Percentiles rank a stretch among this genome's conserved stretches.
phyloP scores from a whole-genome alignment of 2,888 invertebrate species.

The Zygaena filipendulae region DNA sequence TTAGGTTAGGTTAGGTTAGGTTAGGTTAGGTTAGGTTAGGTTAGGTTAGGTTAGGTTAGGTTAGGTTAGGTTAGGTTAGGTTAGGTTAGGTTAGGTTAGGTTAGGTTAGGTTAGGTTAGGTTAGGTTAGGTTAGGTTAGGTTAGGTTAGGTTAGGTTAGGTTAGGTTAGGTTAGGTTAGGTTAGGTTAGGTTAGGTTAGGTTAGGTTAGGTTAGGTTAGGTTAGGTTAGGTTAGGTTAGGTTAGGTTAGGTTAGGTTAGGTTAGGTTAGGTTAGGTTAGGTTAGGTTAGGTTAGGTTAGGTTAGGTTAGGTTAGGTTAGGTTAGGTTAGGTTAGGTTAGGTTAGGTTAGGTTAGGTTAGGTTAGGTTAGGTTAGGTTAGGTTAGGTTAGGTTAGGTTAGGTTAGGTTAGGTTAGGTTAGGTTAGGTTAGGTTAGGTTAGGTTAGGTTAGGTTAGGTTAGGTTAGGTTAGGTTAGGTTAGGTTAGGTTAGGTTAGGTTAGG shows the following conservation, averaged over 20 bases:
- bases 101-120: slow-evolving; percentile 1
- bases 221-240: slow-evolving; percentile 6
- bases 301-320: slow-evolving; percentile 6
- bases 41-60: slow-evolving; percentile 1
- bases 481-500: too few relatives aligned
- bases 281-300: neutral
- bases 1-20: slow-evolving; percentile 4
- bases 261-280: neutral
- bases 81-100: neutral
- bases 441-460: neutral
- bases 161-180: slow-evolving; percentile 5
- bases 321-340: slow-evolving; percentile 1
- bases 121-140: slow-evolving; percentile 4
- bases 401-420: too few relatives aligned
- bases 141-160: slow-evolving; percentile 2
- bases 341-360: too few relatives aligned
- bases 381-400: slow-evolving; percentile 1
- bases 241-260: slow-evolving; percentile 5
- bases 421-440: slow-evolving; percentile 1
- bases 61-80: neutral
- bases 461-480: too few relatives aligned
- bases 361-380: too few relatives aligned
- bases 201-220: slow-evolving; percentile 6
- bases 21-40: slow-evolving; percentile 5
- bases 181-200: slow-evolving; percentile 6